phyloP scores from a whole-genome alignment of 1,140 invertebrate species.

The Drosophila nigrodunni region DNA sequence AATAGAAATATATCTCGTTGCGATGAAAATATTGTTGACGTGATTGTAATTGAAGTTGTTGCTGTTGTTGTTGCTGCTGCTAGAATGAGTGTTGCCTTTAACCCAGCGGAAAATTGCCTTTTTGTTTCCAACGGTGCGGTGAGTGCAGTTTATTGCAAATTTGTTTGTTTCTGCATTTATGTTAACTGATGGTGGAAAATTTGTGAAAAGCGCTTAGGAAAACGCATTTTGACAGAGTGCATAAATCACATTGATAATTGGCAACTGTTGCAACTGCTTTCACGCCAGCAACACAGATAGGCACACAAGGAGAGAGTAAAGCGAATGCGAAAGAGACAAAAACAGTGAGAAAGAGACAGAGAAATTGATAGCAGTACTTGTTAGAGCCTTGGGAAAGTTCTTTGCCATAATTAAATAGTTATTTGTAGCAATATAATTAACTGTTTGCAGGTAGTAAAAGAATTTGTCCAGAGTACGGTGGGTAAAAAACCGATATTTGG shows the following conservation, averaged over 20 bases:
- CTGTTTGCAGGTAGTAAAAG: slow-evolving; percentile 14
- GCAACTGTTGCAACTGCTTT: slow-evolving; percentile 70
- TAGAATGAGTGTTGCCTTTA: slow-evolving; percentile 69
- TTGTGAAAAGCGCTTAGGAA: slow-evolving; percentile 76
- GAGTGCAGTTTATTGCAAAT: slow-evolving; percentile 82
- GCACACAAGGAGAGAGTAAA: slow-evolving; percentile 29
- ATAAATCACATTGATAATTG: slow-evolving; percentile 80
- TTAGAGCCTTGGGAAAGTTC: slow-evolving; percentile 58
- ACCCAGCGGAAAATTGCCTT: slow-evolving; percentile 75
- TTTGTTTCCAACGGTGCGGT: slow-evolving; percentile 60
- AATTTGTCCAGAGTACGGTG: slow-evolving; percentile 1
- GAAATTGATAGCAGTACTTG: not conserved
- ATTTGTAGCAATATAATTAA: slow-evolving; percentile 48
- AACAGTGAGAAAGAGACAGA: not conserved
- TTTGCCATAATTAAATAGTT: slow-evolving; percentile 67
- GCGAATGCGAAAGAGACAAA: slow-evolving; percentile 1
- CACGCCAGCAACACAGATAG: slow-evolving; percentile 41
- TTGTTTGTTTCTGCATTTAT: slow-evolving; percentile 70
- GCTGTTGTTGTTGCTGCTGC: slow-evolving; percentile 40
- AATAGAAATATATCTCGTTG: slow-evolving; percentile 83
- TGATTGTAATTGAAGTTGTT: slow-evolving; percentile 81
- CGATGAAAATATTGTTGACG: slow-evolving; percentile 81
- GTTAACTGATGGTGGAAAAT: slow-evolving; percentile 77
- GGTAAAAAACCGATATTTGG: too few relatives aligned
- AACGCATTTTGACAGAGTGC: slow-evolving; percentile 72